Evolutionary conservation across 2,113 vertebrate genomes (phyloP), one percentile per base, ranked within the genome.

Genomic region (Cynopterus brachyotis): DNA sequence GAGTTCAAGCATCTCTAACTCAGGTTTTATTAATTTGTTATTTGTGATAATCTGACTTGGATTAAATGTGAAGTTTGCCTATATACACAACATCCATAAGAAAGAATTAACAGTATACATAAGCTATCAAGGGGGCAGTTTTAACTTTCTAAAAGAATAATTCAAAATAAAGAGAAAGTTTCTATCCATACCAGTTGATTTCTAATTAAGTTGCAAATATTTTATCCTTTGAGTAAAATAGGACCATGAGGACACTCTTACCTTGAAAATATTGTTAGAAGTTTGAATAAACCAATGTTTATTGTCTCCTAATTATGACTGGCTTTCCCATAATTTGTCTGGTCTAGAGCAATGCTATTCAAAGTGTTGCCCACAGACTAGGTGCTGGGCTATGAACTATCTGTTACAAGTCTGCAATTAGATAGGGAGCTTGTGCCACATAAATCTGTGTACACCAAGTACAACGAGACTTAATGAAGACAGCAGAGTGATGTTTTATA

Each of bases 141-240:
- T 82, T 89, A 96, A 89, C 37, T 7, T 83, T 72, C 24, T 89
- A 73, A 89, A 30, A 96, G 69, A 91, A 24, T 70, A 75, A 94
- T 89, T 91, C 24, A 91, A 82, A 95, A 91, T 60, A 78, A 81
- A 59, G 22, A 93, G 59, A 96, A 94, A 89, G 87, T 26, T 93
- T 37, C 8, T 50, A 84, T 17, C n/a, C 22, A 89, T 59, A 72
- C 12, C 59, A 70, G 81, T 0, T 55, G 47, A 89, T 64, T 83
- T 75, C 26, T 92, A 80, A 95, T 75, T 40, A 94, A 89, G 59
- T 19, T 50, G 30, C 94, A 96, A 95, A 70, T n/a, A 66, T 53
- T 94, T 94, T 95, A 89, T 57, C n/a, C 10, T 85, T 73, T 95
- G 40, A 79, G 35, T 80, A 86, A 84, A 95, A 83, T 1, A 79